A percentile compares a stretch with the other conserved stretches of the same genome.
Evolutionary conservation across 2,113 vertebrate genomes (phyloP).

Genomic region (Lycocorax pyrrhopterus): DNA sequence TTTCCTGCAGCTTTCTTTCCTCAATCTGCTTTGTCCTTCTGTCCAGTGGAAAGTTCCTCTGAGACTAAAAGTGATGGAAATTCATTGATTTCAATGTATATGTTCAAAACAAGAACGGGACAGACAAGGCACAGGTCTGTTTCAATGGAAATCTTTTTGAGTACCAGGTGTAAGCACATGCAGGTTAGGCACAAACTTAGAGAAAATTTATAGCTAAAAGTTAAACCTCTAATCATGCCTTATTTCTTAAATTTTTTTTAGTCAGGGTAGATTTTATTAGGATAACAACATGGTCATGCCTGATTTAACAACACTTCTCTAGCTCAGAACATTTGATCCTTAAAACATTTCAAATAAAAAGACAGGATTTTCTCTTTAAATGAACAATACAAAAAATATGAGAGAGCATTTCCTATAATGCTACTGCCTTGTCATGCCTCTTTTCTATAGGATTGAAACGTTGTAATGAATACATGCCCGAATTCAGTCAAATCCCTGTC

Average conservation of each 20-base stretch:
- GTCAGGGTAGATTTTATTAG: background rate
- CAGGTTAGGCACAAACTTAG: background rate
- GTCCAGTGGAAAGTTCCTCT: background rate
- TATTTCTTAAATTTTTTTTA: background rate
- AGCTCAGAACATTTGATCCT: background rate
- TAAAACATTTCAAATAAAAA: background rate
- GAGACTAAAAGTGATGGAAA: background rate
- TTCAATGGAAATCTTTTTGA: background rate
- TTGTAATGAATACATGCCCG: background rate
- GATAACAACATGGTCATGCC: background rate
- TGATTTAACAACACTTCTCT: background rate
- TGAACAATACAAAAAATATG: background rate
- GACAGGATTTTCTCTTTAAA: background rate
- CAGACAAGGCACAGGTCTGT: background rate
- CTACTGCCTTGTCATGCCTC: background rate
- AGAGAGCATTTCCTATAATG: background rate
- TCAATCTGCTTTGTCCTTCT: background rate
- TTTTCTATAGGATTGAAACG: background rate
- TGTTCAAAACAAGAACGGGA: background rate
- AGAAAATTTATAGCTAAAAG: background rate
- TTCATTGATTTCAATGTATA: background rate
- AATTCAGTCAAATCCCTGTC: background rate
- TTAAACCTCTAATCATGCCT: background rate
- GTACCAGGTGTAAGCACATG: background rate
- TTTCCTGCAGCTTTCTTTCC: background rate